phyloP scores from a whole-genome alignment of 2,888 invertebrate genomes.

The Drosophila mettleri region DNA sequence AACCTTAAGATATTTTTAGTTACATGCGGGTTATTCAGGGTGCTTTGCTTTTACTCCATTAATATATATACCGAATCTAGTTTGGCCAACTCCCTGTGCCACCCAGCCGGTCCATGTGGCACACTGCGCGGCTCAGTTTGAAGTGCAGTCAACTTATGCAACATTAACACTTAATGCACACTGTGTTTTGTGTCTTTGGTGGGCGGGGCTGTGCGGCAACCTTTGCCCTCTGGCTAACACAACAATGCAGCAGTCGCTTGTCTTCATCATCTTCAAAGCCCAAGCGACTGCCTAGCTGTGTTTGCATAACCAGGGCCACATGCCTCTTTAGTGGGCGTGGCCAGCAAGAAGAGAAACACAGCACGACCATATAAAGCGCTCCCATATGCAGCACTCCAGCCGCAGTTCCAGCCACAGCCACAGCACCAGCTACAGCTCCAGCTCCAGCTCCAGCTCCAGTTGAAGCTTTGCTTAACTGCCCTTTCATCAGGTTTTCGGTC shows the following conservation, averaged over 20 bases:
- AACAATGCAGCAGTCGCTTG: slow-evolving; percentile 32
- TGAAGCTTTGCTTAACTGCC: slow-evolving; percentile 42
- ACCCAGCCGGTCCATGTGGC: slow-evolving; percentile 34
- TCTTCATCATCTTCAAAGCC: slow-evolving; percentile 55
- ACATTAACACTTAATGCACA: slow-evolving; percentile 71
- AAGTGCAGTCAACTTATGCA: slow-evolving; percentile 59
- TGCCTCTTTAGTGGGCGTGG: slow-evolving; percentile 71
- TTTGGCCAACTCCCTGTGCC: slow-evolving; percentile 26
- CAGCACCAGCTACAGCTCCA: slow-evolving; percentile 6
- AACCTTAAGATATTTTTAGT: not conserved
- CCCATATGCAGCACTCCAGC: slow-evolving; percentile 43
- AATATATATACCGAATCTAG: not conserved
- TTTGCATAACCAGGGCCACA: slow-evolving; percentile 70
- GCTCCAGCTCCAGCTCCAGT: slow-evolving; percentile 8
- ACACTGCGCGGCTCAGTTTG: slow-evolving; percentile 21
- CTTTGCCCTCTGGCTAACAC: slow-evolving; percentile 62
- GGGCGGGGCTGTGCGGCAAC: slow-evolving; percentile 39
- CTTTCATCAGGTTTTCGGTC: slow-evolving; percentile 63
- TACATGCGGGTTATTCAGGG: too few relatives aligned
- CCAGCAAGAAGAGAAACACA: slow-evolving; percentile 35
- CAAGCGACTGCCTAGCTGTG: slow-evolving; percentile 49
- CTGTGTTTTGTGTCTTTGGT: slow-evolving; percentile 25
- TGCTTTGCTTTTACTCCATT: not conserved
- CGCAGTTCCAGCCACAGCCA: not conserved
- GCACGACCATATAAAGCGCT: slow-evolving; percentile 59